Base-by-base conservation (phyloP, 2,888 invertebrate species). In the Microplitis manilae region DNA sequence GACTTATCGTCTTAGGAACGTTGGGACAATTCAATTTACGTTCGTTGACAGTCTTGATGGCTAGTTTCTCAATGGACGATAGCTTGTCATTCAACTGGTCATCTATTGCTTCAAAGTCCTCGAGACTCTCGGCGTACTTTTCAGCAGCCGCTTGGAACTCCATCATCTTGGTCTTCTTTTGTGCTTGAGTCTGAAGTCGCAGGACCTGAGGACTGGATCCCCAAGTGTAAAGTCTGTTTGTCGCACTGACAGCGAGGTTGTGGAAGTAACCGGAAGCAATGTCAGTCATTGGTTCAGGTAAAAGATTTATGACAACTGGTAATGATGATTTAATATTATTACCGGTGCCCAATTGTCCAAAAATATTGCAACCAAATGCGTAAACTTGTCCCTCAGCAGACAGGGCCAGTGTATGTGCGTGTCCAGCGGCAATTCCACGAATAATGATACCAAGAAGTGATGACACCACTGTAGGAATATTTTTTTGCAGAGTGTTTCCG, bases 171-270 rank as follows among this genome's bases (percentile, higher is more conserved):
- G 92, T 91, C 76, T 92, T 91, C 73, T 93, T 92, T 84, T 92
- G 92, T 4, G 92, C 92, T 86, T 94, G 94, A 79, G 94, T 93
- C 76, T 93, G 93, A 38, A 94, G 88, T 69, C 95, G 91, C 6
- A 96, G 90, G 77, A 94, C 93, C 87, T 95, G 94, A 0, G 96
- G 96, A 86, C 94, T 95, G 65, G 94, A 93, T 2, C 96, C 96
- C 96, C 96, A 96, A 0, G 92, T 92, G 86, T 93, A 95, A 71
- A 96, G 91, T 82, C 92, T 92, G 86, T 95, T 94, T 75, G 93
- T 91, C 15, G 90, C 90, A 79, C 93, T 93, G 77, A 95, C 92
- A 60, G 93, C 94, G 86, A 95, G 90, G 90, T 94, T 95, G 85
- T 95, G 95, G 90, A 96, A 96, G 90, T 94, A 95, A 83, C 94